Conservation (phyloP, 2,113 vertebrate species). For the Morone chrysops region DNA sequence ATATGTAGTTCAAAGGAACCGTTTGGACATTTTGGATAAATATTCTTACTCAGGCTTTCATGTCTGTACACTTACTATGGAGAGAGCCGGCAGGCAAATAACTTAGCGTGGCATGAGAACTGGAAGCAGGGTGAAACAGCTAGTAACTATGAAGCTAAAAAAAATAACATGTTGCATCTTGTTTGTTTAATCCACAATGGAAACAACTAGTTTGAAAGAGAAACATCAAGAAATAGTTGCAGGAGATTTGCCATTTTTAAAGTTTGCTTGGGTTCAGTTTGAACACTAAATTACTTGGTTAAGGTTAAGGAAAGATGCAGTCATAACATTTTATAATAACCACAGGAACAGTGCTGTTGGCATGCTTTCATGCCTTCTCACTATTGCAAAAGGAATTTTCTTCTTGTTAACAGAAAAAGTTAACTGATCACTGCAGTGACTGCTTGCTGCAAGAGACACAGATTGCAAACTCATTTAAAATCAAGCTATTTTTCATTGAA, state of each 20-base stretch:
- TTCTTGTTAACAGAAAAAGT: neutral
- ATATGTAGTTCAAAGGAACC: neutral
- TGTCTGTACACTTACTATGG: no score
- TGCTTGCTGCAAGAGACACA: neutral
- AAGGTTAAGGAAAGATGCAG: no score
- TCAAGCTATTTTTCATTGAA: neutral
- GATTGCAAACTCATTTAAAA: neutral
- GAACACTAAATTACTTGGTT: neutral
- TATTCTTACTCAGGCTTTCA: neutral
- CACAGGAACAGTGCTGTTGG: neutral
- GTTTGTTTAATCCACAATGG: neutral
- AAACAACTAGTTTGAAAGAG: neutral
- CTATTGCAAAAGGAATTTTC: no score
- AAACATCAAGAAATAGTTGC: neutral
- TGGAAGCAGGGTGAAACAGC: neutral
- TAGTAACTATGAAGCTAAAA: neutral
- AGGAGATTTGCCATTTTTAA: neutral
- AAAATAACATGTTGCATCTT: neutral
- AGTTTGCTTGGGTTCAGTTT: neutral
- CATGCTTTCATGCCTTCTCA: neutral
- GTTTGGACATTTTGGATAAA: neutral
- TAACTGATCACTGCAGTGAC: neutral
- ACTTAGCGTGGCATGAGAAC: neutral
- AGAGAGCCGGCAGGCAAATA: neutral
- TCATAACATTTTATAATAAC: no score